Evolutionary conservation across 2,888 invertebrate species (phyloP).

Genomic region (Hirtodrosophila histrioides): DNA sequence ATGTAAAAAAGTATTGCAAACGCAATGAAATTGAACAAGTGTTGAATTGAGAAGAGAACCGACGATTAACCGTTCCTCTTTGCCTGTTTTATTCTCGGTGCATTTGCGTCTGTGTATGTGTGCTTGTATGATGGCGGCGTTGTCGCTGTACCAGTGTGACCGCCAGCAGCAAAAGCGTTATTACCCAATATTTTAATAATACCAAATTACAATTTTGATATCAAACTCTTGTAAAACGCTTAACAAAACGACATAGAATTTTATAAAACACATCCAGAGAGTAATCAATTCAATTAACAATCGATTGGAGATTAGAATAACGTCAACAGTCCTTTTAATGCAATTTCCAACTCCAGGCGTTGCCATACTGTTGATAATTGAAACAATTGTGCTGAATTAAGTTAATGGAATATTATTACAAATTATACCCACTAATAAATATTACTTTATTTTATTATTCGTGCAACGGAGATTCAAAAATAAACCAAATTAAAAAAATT

Average conservation of each 20-base stretch:
- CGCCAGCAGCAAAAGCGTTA: background rate
- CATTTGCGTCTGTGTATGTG: slow-evolving; percentile 61
- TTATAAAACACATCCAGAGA: too few species aligned
- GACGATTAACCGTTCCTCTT: slow-evolving; percentile 63
- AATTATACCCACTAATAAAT: background rate
- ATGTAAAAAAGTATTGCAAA: slow-evolving; percentile 80
- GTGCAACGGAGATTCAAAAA: too few species aligned
- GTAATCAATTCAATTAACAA: too few species aligned
- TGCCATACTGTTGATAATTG: slow-evolving; percentile 19
- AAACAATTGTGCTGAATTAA: background rate
- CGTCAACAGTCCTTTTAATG: background rate
- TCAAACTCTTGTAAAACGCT: too few species aligned
- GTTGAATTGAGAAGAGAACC: slow-evolving; percentile 81
- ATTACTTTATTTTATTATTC: too few species aligned
- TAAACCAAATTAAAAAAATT: background rate
- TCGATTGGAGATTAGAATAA: too few species aligned
- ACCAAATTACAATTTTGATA: slow-evolving; percentile 1
- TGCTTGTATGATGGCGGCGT: slow-evolving; percentile 71
- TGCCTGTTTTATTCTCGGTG: slow-evolving; percentile 67
- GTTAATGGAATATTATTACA: background rate
- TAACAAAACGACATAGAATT: too few species aligned
- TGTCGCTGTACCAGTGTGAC: slow-evolving; percentile 41
- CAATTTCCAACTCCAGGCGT: background rate
- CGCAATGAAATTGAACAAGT: slow-evolving; percentile 83
- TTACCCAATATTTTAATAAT: slow-evolving; percentile 8